A percentile compares a stretch with the other conserved stretches of the same genome.
phyloP scores from a whole-genome alignment of 2,888 invertebrate genomes.

The Achlya flavicornis region DNA sequence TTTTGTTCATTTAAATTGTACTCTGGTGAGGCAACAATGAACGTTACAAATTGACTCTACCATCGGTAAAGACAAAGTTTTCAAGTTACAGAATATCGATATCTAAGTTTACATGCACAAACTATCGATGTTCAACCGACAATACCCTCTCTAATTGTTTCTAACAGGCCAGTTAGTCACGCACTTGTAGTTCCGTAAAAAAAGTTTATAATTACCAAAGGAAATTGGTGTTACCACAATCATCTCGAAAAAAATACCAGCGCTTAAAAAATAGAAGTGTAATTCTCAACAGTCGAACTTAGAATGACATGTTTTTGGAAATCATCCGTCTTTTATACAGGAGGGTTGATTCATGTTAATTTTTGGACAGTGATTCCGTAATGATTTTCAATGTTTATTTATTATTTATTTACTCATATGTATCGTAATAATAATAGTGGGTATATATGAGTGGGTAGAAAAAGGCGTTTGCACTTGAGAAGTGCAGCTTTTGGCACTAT shows the following conservation, averaged over 20 bases:
- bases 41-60: too few species aligned
- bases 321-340: not conserved
- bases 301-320: not conserved
- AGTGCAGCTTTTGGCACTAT: slow-evolving; percentile 9
- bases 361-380: not conserved
- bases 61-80: too few species aligned
- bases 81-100: too few species aligned
- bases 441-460: not conserved
- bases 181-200: not conserved
- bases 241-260: slow-evolving; percentile 25
- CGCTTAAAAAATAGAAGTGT: slow-evolving; percentile 7
- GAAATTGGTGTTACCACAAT: slow-evolving; percentile 34
- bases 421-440: not conserved
- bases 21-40: too few species aligned
- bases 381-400: slow-evolving; percentile 1
- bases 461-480: not conserved
- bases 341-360: not conserved
- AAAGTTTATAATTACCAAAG: slow-evolving; percentile 28
- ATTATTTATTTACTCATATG: slow-evolving; percentile 6
- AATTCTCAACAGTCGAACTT: not conserved
- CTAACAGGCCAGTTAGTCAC: slow-evolving; percentile 8
- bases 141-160: not conserved
- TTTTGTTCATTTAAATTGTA: too few species aligned
- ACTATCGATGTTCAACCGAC: not conserved
- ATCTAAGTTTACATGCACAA: not conserved